Evolutionary conservation across 2,797 vertebrate species (phyloP).

Genomic region (Phoebastria nigripes): DNA sequence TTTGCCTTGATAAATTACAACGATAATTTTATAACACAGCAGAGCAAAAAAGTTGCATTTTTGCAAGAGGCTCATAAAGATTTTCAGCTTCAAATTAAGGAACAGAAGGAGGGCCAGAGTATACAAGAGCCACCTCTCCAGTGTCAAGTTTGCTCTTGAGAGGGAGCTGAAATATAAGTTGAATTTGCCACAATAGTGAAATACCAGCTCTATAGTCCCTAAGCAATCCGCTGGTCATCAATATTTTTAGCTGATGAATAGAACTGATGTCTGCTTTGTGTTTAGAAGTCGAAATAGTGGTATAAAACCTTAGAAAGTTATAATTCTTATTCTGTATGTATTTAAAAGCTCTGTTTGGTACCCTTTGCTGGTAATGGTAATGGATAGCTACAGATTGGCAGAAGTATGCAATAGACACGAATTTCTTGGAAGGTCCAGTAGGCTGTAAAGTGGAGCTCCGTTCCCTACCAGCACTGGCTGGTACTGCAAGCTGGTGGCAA

Average conservation of each 20-base stretch:
- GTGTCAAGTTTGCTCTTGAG: neutral
- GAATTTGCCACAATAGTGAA: neutral
- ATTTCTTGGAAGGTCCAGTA: neutral
- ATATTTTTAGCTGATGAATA: neutral
- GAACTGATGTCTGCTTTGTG: neutral
- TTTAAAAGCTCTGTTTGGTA: neutral
- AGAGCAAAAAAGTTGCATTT: neutral
- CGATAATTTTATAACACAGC: neutral
- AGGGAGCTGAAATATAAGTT: neutral
- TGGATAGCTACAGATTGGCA: neutral
- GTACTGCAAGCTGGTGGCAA: neutral
- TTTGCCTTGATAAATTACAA: neutral
- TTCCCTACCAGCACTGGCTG: neutral
- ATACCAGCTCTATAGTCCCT: neutral
- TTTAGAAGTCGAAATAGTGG: neutral
- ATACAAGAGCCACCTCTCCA: neutral
- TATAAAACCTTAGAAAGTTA: neutral
- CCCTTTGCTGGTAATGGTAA: neutral
- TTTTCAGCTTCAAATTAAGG: neutral
- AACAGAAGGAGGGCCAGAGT: neutral
- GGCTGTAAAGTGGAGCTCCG: neutral
- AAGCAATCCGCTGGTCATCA: neutral
- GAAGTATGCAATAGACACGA: neutral
- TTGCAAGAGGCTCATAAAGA: neutral
- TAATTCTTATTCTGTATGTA: neutral